These are phyloP conservation scores for Schizopygopsis malacanthus DNA, from an alignment of 2,797 vertebrate genomes.

Conservation along the genomic window DNA sequence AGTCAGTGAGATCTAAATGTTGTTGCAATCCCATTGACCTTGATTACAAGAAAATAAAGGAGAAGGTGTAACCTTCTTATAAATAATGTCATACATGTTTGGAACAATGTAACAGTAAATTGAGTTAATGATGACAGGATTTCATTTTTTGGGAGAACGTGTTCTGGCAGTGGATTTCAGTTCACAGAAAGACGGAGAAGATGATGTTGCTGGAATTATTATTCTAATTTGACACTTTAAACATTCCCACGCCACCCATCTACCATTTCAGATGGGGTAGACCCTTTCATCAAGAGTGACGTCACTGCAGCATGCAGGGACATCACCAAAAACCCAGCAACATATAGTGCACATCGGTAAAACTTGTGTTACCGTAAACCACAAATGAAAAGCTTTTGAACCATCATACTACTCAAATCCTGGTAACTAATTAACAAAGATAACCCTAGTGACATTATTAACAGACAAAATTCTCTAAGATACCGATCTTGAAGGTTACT, in stretches of 20 bases:
- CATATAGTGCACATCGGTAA: background rate
- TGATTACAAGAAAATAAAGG: background rate
- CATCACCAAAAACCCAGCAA: background rate
- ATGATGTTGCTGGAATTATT: background rate
- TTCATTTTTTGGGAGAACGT: background rate
- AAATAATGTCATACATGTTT: background rate
- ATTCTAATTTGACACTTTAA: background rate
- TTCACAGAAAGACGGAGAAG: background rate
- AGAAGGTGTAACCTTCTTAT: background rate
- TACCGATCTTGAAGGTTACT: background rate
- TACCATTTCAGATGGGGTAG: conserved; percentile 6
- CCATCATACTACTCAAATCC: background rate
- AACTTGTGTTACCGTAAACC: background rate
- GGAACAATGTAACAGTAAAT: background rate
- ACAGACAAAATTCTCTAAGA: background rate
- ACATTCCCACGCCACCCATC: background rate
- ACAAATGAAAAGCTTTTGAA: background rate
- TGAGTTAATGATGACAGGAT: background rate
- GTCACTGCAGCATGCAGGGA: background rate
- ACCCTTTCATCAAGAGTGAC: background rate
- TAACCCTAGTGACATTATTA: background rate
- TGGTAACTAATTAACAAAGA: background rate
- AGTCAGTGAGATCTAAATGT: background rate
- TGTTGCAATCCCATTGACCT: background rate
- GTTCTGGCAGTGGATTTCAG: background rate